A percentile compares a stretch with the other conserved stretches of the same genome.
These are phyloP conservation scores for Sander vitreus DNA, from an alignment of 2,113 vertebrate species.

Conservation along the genomic window DNA sequence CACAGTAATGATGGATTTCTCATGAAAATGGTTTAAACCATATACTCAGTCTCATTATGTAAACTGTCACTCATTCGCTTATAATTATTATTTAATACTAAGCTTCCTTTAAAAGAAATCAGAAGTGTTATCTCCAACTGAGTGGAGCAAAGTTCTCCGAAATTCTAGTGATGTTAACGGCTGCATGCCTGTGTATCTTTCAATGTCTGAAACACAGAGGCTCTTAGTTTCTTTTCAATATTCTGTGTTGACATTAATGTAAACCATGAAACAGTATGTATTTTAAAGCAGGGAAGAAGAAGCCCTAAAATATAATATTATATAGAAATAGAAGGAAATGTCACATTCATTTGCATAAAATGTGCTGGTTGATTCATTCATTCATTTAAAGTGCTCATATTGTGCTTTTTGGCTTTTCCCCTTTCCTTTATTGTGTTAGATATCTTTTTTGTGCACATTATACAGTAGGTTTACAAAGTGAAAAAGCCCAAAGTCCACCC, in stretches of 20 bases:
- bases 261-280: neutral
- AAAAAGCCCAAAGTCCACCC: too few species aligned
- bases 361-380: neutral
- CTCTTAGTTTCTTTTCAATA: neutral
- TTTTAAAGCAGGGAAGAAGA: neutral
- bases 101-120: conserved; percentile 10
- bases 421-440: too few species aligned
- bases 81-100: conserved; percentile 18
- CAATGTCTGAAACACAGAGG: too few species aligned
- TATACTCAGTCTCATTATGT: conserved; percentile 28
- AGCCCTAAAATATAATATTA: neutral
- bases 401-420: too few species aligned
- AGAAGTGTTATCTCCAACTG: neutral
- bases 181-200: neutral
- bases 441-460: too few species aligned
- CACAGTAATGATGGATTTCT: conserved; percentile 41
- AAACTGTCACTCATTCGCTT: conserved; percentile 41
- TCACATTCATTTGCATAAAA: neutral
- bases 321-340: neutral
- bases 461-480: too few species aligned
- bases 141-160: conserved; percentile 4
- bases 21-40: conserved; percentile 39
- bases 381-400: too few species aligned
- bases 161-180: neutral
- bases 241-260: neutral